Evolutionary conservation across 2,113 vertebrate genomes (phyloP).

Genomic region (Marmota flaviventris): DNA sequence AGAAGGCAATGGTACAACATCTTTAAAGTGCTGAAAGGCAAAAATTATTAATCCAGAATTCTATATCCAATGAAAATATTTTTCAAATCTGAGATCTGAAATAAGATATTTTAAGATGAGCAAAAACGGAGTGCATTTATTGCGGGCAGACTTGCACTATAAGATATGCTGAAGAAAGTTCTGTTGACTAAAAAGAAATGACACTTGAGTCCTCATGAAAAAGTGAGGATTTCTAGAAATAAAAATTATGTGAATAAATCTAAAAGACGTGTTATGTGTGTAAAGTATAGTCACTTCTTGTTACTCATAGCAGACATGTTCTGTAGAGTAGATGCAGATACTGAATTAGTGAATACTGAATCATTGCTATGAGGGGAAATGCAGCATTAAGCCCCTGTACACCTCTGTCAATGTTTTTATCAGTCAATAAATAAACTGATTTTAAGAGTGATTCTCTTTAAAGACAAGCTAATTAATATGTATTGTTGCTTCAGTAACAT

Average conservation of each 20-base stretch:
- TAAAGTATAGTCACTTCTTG: neutral
- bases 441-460: neutral
- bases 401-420: constrained; percentile 1
- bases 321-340: neutral
- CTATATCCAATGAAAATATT: neutral
- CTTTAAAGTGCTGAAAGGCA: neutral
- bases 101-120: neutral
- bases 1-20: neutral
- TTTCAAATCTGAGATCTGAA: constrained; percentile 31
- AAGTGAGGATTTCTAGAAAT: neutral
- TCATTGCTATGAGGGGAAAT: constrained; percentile 24
- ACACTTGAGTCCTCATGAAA: neutral
- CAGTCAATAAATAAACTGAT: neutral
- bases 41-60: neutral
- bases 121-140: neutral
- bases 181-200: neutral
- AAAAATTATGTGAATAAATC: neutral
- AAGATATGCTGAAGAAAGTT: neutral
- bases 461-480: constrained; percentile 40
- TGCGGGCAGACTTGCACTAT: neutral
- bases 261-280: neutral
- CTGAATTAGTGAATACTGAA: neutral
- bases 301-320: neutral
- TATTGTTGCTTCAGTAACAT: constrained; percentile 1
- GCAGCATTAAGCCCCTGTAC: neutral